These are phyloP conservation scores for Montipora capitata DNA, from an alignment of 92 coral and sea anemone species.

Conservation along the genomic window DNA sequence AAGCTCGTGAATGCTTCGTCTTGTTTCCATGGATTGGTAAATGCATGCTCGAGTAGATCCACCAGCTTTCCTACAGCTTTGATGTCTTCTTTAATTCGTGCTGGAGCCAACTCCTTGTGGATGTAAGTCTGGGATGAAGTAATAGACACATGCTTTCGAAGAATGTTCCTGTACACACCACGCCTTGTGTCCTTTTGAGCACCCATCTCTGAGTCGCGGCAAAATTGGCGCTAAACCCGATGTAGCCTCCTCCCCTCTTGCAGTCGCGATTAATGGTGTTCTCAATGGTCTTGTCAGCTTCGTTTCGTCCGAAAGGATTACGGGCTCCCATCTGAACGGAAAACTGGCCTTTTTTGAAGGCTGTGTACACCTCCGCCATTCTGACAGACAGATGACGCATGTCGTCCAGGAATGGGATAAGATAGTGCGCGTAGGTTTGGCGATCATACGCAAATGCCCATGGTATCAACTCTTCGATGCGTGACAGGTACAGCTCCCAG, in stretches of 20 bases:
- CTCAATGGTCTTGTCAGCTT: slow-evolving; percentile 86
- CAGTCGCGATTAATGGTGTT: slow-evolving; percentile 78
- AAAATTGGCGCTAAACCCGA: slow-evolving; percentile 78
- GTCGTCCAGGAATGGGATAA: slow-evolving; percentile 69
- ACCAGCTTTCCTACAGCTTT: slow-evolving; percentile 70
- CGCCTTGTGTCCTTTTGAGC: slow-evolving; percentile 75
- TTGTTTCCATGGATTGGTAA: slow-evolving; percentile 44
- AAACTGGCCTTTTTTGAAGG: slow-evolving; percentile 61
- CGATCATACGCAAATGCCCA: slow-evolving; percentile 88
- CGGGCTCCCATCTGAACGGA: slow-evolving; percentile 72
- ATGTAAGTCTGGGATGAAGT: slow-evolving; percentile 44
- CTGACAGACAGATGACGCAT: slow-evolving; percentile 59
- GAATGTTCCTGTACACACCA: slow-evolving; percentile 45
- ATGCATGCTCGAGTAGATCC: slow-evolving; percentile 68
- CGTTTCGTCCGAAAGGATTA: slow-evolving; percentile 83
- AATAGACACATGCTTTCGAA: slow-evolving; percentile 66
- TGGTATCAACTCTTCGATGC: slow-evolving; percentile 76
- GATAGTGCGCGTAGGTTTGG: slow-evolving; percentile 68
- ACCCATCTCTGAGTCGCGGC: slow-evolving; percentile 85
- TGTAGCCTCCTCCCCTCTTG: slow-evolving; percentile 83
- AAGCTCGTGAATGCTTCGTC: slow-evolving; percentile 61
- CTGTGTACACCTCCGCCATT: slow-evolving; percentile 66
- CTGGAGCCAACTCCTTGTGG: slow-evolving; percentile 81
- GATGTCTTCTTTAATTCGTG: slow-evolving; percentile 66
- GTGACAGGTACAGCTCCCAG: slow-evolving; percentile 79